Evolutionary conservation across 2,113 vertebrate species (phyloP).

Genomic region (Pterophyllum scalare): DNA sequence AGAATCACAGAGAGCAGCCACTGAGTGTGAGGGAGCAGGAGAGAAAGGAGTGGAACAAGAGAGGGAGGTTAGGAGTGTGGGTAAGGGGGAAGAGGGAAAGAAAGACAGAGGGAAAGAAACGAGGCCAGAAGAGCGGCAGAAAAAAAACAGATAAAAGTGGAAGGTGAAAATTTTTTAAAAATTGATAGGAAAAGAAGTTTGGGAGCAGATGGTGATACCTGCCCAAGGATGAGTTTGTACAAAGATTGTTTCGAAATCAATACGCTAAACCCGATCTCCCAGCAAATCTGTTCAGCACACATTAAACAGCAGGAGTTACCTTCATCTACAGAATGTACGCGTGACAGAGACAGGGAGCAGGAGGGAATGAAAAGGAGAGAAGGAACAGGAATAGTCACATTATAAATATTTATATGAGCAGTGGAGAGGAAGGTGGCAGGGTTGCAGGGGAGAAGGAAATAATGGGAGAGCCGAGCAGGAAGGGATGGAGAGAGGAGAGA

Average conservation of each 20-base stretch:
- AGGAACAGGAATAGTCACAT: conserved; percentile 51
- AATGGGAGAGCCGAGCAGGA: conserved; percentile 20
- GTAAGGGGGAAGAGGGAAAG: neutral
- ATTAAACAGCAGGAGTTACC: conserved; percentile 58
- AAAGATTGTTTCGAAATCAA: conserved; percentile 24
- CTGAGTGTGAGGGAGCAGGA: neutral
- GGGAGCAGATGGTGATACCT: conserved; percentile 28
- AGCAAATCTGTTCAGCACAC: conserved; percentile 53
- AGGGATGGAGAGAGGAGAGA: conserved; percentile 25
- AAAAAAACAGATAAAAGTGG: neutral
- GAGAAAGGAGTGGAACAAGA: conserved; percentile 3
- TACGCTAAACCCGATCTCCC: conserved; percentile 44
- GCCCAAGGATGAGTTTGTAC: conserved; percentile 24
- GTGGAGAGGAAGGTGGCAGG: conserved; percentile 18
- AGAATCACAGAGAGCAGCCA: conserved; percentile 42
- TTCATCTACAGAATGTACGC: conserved; percentile 25
- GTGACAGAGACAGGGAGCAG: conserved; percentile 25
- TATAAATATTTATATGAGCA: conserved; percentile 73
- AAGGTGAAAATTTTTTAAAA: neutral
- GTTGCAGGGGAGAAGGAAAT: conserved; percentile 30
- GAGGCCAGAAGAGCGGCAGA: neutral
- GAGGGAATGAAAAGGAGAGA: conserved; percentile 41
- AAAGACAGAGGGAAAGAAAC: neutral
- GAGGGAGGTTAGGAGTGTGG: neutral
- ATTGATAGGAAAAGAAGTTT: conserved; percentile 8